These are phyloP conservation scores for Ophion slaviceki DNA, from an alignment of 2,888 invertebrate genomes.

Conservation along the genomic window DNA sequence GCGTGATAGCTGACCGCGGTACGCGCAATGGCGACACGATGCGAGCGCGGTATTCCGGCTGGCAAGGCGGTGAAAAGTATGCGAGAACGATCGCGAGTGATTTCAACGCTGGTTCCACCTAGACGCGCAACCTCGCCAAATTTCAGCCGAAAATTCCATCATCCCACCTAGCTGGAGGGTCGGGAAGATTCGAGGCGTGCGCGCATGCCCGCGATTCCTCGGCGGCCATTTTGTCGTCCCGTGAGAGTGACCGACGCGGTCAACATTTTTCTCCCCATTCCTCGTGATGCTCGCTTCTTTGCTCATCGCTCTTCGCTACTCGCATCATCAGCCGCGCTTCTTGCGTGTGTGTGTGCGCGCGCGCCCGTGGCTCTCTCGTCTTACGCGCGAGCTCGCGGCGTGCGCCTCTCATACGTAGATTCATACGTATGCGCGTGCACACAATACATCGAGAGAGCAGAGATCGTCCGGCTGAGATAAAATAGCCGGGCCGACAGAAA, in stretches of 20 bases:
- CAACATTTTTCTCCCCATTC: background rate
- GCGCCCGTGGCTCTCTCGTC: background rate
- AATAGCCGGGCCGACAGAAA: conserved; percentile 74
- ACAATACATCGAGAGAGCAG: conserved; percentile 30
- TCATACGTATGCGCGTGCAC: background rate
- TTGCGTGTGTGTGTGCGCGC: background rate
- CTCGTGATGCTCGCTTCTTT: conserved; percentile 1
- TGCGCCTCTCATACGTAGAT: background rate
- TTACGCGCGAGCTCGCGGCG: background rate
- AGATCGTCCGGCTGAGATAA: conserved; percentile 70
- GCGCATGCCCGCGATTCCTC: background rate
- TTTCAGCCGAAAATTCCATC: conserved; percentile 61
- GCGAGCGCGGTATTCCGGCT: background rate
- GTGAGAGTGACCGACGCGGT: conserved; percentile 28
- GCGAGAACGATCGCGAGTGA: conserved; percentile 4
- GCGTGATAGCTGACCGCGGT: too few relatives aligned
- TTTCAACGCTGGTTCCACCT: conserved; percentile 48
- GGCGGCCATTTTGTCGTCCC: conserved; percentile 64
- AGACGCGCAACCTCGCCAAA: conserved; percentile 38
- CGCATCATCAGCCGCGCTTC: conserved; percentile 15
- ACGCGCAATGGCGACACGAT: background rate
- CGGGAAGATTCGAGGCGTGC: conserved; percentile 55
- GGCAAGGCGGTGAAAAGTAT: background rate
- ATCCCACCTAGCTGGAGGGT: conserved; percentile 5
- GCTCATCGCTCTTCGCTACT: conserved; percentile 33